Evolutionary conservation across 2,113 vertebrate genomes (phyloP), one percentile per base, ranked within the genome.

Genomic region (Vulpes vulpes): DNA sequence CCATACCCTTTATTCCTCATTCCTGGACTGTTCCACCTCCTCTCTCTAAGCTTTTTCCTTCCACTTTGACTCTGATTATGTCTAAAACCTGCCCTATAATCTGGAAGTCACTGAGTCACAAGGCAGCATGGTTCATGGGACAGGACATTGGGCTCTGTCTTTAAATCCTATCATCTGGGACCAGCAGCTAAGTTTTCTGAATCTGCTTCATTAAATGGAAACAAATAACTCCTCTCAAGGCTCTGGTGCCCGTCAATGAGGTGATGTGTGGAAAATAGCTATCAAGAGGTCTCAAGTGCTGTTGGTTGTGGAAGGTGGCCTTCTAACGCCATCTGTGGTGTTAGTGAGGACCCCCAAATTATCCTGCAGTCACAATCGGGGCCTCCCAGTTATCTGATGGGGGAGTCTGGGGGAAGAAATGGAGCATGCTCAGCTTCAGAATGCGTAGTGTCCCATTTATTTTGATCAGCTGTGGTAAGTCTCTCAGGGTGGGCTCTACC

Each of bases 11-110:
- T 32, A 3, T 53, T 20, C 30, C 38, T 84, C 27, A 11, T 23
- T 12, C 4, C 25, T 43, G 49, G 14, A 59, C 32, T 69, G 5
- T 57, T 27, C 20, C 35, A 5, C 67, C 25, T 14, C 43, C 20
- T 57, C n/a, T 76, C 25, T 60, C 22, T 22, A 65, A 53, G n/a
- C 62, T n/a, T 38, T 20, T 57, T 49, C n/a, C 25, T 14, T 59
- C 8, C 15, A 9, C 38, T 49, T 62, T 64, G n/a, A 9, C 64
- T 51, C 53, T 27, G 4, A 2, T 3, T 3, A n/a, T 2, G 0
- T 23, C 53, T 35, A 9, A 17, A 55, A n/a, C 27, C 35, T 79
- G 51, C 60, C n/a, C 9, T 65, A 14, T 53, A 86, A 73, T 49
- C 11, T 16, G 35, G 23, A 38, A 6, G 43, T 62, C 53, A 25